phyloP scores from a whole-genome alignment of 2,888 invertebrate species.

The Volucella zonaria region DNA sequence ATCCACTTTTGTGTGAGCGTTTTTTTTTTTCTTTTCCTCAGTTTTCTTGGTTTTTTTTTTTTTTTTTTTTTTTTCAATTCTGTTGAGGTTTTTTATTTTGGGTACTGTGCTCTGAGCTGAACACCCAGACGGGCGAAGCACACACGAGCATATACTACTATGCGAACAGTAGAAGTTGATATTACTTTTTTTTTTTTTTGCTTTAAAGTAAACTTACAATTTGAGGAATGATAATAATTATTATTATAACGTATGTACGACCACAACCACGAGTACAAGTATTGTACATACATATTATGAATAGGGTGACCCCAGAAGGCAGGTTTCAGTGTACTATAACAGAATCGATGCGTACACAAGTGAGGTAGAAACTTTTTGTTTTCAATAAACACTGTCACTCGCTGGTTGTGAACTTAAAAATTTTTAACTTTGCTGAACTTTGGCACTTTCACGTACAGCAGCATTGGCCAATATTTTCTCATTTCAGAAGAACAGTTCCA shows the following conservation, averaged over 20 bases:
- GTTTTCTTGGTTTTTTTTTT: neutral
- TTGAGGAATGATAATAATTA: slow-evolving; percentile 47
- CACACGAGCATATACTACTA: slow-evolving; percentile 35
- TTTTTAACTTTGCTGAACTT: no score
- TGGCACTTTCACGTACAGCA: no score
- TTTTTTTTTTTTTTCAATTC: slow-evolving; percentile 1
- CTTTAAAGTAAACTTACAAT: slow-evolving; percentile 16
- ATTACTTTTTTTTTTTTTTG: slow-evolving; percentile 8
- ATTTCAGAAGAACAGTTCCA: no score
- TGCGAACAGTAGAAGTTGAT: neutral
- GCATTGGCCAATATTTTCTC: no score
- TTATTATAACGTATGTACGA: neutral
- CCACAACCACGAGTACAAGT: no score
- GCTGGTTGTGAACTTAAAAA: no score
- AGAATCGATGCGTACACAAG: slow-evolving; percentile 27
- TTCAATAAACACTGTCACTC: no score
- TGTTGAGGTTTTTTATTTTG: slow-evolving; percentile 4
- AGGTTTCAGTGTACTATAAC: slow-evolving; percentile 1
- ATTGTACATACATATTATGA: neutral
- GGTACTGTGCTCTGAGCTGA: slow-evolving; percentile 26
- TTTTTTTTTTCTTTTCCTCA: slow-evolving; percentile 14
- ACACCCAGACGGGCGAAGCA: slow-evolving; percentile 3
- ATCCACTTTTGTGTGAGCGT: slow-evolving; percentile 35
- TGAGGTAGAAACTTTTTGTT: neutral
- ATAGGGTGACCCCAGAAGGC: slow-evolving; percentile 37